These are phyloP conservation scores for Caranx ignobilis DNA, from an alignment of 2,113 vertebrate genomes.

Conservation along the genomic window DNA sequence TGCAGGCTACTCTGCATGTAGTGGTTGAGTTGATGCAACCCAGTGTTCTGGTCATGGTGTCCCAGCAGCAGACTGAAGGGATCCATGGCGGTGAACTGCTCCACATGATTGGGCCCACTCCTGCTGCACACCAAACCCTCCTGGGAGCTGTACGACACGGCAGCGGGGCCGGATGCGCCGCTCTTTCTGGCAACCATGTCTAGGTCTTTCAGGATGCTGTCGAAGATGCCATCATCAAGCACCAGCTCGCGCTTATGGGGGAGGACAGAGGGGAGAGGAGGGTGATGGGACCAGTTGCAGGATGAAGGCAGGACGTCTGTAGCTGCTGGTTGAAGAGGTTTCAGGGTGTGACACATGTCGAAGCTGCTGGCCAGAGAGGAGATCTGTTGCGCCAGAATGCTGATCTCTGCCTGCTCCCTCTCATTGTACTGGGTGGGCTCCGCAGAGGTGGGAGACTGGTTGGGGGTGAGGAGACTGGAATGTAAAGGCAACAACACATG, in stretches of 20 bases:
- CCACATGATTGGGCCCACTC: background rate
- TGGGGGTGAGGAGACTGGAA: slow-evolving; percentile 57
- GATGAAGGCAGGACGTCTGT: background rate
- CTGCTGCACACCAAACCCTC: slow-evolving; percentile 4
- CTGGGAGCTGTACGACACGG: slow-evolving; percentile 7
- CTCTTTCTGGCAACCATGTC: slow-evolving; percentile 47
- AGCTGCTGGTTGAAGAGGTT: slow-evolving; percentile 14
- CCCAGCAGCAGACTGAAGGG: slow-evolving; percentile 59
- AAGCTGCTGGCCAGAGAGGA: slow-evolving; percentile 86
- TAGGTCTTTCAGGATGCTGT: slow-evolving; percentile 80
- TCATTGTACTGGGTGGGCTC: slow-evolving; percentile 64
- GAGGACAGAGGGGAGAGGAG: background rate
- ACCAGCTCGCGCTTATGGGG: slow-evolving; percentile 49
- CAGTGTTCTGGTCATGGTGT: slow-evolving; percentile 56
- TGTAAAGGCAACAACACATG: slow-evolving; percentile 19
- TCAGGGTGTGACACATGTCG: slow-evolving; percentile 63
- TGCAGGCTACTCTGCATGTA: slow-evolving; percentile 64
- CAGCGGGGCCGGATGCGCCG: background rate
- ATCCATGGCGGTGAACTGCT: slow-evolving; percentile 46
- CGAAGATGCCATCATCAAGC: slow-evolving; percentile 75
- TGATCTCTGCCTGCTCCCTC: slow-evolving; percentile 79
- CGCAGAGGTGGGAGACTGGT: slow-evolving; percentile 42
- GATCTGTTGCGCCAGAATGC: slow-evolving; percentile 86
- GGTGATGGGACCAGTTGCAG: slow-evolving; percentile 36
- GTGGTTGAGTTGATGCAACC: slow-evolving; percentile 83